Base-by-base conservation (phyloP, 35 echinoderm and acorn worm genomes). In the Eucidaris tribuloides region DNA sequence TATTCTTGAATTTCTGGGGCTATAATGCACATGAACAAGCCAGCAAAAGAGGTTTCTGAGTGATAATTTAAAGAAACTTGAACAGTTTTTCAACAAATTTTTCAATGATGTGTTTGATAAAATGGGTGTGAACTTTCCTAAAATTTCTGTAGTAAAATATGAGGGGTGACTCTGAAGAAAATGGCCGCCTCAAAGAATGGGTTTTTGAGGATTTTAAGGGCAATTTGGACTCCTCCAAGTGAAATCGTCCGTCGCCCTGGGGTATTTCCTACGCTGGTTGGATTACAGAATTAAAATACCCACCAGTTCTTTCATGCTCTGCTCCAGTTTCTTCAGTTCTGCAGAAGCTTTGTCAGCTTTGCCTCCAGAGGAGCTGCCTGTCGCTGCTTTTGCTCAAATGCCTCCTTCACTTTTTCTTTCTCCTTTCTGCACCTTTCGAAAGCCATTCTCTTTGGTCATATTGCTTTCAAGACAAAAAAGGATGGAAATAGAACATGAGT, bases 281-380 rank as follows among this genome's bases (percentile, higher is more conserved):
- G n/a, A n/a, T n/a, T n/a, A n/a, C n/a, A 20, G 6, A 13, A 4
- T 27, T 65, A 43, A 2, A 2, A 55, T 28, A 58, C 41, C 79
- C 83, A 96, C 92, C 44, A 78, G 60, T 42, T 82, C 83, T 65
- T 80, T 90, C 79, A 82, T 96, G 30, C 82, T 56, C 13, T 44
- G 30, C 78, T 96, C 93, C 19, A 96, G 41, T 46, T 87, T 35
- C 18, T 46, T 15, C 62, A 61, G 2, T 43, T 71, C 17, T 63
- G 56, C 45, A 46, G 36, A 3, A 86, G 42, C 1, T 34, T 80
- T 24, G 90, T 76, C 28, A 80, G 34, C 59, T 96, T 81, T 3
- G 17, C 48, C 40, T 90, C 80, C 22, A 96, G 49, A 1, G 93
- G 93, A 20, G 78, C 46, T 28, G 85, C 80, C 22, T 86, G 49